These are phyloP conservation scores for Malurus melanocephalus DNA, from an alignment of 2,113 vertebrate species.

Conservation along the genomic window DNA sequence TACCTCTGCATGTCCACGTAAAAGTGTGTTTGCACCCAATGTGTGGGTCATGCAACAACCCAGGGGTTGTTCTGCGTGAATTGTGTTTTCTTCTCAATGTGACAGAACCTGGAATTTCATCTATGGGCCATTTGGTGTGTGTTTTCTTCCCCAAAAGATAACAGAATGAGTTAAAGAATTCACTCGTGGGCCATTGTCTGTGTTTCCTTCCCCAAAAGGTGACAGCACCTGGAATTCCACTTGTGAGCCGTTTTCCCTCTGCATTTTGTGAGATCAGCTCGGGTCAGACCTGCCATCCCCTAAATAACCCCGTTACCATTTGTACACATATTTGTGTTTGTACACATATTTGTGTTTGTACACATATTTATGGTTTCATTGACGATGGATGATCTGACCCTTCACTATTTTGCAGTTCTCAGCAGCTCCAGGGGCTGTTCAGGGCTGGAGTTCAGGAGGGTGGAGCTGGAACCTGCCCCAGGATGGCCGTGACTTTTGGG, in stretches of 20 bases:
- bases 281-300: neutral
- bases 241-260: neutral
- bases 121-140: neutral
- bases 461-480: neutral
- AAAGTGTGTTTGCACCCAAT: neutral
- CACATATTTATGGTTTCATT: neutral
- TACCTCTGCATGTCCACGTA: fast-evolving
- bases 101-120: neutral
- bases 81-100: neutral
- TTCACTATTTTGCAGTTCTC: neutral
- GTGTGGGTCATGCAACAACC: neutral
- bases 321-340: neutral
- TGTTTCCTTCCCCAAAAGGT: neutral
- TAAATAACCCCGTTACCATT: neutral
- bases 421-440: neutral
- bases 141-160: neutral
- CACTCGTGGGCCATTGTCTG: neutral
- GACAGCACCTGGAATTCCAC: neutral
- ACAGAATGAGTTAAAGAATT: too few relatives aligned
- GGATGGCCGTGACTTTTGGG: too few relatives aligned
- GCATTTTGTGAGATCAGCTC: neutral
- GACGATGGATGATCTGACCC: neutral
- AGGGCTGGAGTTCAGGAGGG: neutral
- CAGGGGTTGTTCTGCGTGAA: neutral
- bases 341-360: neutral